Evolutionary conservation across 2,797 vertebrate species (phyloP).

Genomic region (Smutsia gigantea): DNA sequence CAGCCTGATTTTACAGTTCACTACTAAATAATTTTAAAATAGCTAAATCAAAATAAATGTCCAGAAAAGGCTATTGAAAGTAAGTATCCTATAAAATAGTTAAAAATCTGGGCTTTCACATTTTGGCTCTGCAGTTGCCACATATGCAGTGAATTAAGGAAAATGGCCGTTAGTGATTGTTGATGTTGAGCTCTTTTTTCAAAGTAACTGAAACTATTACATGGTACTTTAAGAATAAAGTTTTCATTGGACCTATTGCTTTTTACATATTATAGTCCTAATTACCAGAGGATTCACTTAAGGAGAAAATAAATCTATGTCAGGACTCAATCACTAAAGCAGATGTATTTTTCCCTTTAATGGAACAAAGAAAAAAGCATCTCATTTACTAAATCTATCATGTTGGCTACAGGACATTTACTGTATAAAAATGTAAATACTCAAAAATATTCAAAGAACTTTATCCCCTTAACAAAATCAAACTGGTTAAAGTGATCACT

Average conservation of each 20-base stretch:
- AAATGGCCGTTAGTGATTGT: not conserved
- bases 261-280: not conserved
- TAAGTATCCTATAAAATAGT: not conserved
- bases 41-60: not conserved
- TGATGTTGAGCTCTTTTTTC: not conserved
- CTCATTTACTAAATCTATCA: conserved; percentile 85
- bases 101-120: not conserved
- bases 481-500: not conserved
- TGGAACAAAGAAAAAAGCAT: conserved; percentile 87
- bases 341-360: conserved; percentile 81
- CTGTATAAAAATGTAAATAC: conserved; percentile 89
- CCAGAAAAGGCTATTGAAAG: not conserved
- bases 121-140: not conserved
- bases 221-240: not conserved
- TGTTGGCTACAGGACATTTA: conserved; percentile 86
- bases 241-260: not conserved
- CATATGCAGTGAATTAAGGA: not conserved
- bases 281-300: not conserved
- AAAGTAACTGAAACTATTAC: not conserved
- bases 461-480: conserved; percentile 12
- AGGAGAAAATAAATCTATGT: conserved; percentile 72
- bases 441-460: conserved; percentile 45
- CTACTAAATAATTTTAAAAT: not conserved
- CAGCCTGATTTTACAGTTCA: not conserved
- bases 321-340: conserved; percentile 85